Base-by-base conservation (phyloP, 2,888 invertebrate genomes). In the Chromoteleia sp. region DNA sequence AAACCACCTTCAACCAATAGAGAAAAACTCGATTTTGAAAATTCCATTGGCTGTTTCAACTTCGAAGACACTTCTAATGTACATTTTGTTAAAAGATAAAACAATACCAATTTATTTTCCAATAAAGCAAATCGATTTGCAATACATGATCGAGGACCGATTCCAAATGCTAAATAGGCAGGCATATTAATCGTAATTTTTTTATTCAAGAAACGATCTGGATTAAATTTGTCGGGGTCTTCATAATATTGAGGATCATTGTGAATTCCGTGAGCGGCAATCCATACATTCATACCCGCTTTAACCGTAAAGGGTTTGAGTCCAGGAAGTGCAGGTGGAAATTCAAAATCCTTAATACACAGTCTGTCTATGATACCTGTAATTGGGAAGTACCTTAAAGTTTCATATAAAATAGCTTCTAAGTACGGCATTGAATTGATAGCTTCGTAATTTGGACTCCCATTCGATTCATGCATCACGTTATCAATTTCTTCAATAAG, bases 21-120 rank as follows among this genome's bases (percentile, higher is more conserved):
- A 15, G 15, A 61, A 61, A 61, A 48, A 61, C 45, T 48, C 2
- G 85, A 5, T 19, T 84, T 82, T 2, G 17, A 2, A 30, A 84
- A 14, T 17, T 84, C 79, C 2, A 93, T 85, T 0, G 93, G 93
- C 0, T 92, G 88, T 0, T 74, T 4, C 0, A 93, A 93, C 80
- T 91, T 92, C 0, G 88, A 82, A 8, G 90, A 89, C 36, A 89
- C 89, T 6, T 83, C 82, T 0, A 88, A 0, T 1, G 79, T 50
- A 56, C 84, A 88, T n/a, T 82, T 82, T 0, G 84, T 63, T 1
- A 87, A 36, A 6, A 88, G 15, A 54, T 88, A 70, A 7, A 84
- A 84, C 2, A 88, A 0, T 19, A 88, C 8, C 0, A 84, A 33
- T n/a, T 63, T 63, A 6, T 33, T 65, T 17, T 65, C 65, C 15